Percentiles rank a stretch among this genome's conserved stretches.
phyloP scores from a whole-genome alignment of 2,113 vertebrate genomes.

The Nothocercus nigrocapillus region DNA sequence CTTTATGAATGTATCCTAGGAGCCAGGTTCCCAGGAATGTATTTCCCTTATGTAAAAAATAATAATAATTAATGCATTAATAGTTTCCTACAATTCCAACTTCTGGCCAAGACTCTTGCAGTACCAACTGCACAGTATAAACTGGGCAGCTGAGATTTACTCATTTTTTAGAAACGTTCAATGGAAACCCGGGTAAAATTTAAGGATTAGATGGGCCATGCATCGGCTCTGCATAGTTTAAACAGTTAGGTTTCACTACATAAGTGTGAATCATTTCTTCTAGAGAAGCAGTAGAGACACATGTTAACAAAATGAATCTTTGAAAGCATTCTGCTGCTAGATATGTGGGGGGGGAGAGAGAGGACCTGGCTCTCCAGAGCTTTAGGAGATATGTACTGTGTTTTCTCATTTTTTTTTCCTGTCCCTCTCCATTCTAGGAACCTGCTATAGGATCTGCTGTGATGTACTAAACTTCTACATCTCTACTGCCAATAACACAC shows the following conservation, averaged over 20 bases:
- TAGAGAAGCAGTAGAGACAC: not conserved
- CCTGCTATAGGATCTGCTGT: conserved; percentile 80
- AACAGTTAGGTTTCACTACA: not conserved
- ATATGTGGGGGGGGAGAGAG: not conserved
- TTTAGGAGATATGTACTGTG: not conserved
- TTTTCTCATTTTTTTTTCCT: not conserved
- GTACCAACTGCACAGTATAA: not conserved
- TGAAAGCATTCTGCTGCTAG: not conserved
- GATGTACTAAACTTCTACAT: conserved; percentile 79
- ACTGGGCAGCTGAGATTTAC: not conserved
- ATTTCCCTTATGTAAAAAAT: not conserved
- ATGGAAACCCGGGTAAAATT: not conserved
- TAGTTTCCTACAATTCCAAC: not conserved
- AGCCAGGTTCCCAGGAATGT: not conserved
- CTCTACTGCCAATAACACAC: conserved; percentile 85
- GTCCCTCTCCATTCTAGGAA: conserved; percentile 72
- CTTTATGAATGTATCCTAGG: not conserved
- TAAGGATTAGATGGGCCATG: not conserved
- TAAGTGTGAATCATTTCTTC: not conserved
- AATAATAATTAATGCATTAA: not conserved
- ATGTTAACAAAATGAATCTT: not conserved
- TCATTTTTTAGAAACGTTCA: not conserved
- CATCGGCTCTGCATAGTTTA: not conserved
- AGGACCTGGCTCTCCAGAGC: not conserved
- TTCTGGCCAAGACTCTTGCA: not conserved